Evolutionary conservation across 2,113 vertebrate genomes (phyloP), one percentile per base, ranked within the genome.

Genomic region (Apteryx mantelli): DNA sequence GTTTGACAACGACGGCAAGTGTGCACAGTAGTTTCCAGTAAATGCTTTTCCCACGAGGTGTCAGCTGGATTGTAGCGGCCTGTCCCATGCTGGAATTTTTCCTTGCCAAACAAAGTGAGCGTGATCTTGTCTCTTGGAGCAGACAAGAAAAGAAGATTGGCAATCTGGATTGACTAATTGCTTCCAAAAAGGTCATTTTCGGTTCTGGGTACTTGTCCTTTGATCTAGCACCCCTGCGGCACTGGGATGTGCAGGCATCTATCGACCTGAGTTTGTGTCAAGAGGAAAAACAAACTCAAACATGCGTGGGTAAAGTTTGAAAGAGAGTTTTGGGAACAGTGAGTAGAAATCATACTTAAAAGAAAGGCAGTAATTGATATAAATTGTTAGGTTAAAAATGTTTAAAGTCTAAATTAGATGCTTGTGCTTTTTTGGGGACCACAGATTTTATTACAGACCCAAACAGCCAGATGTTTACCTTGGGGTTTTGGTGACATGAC

Each of bases 401-500:
- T 53, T 73, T 32, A 73, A 66, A 0, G 1, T 64, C 68, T 68
- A 24, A 93, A 60, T 89, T n/a, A 74, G 86, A n/a, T 52, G 60
- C 18, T 87, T 90, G 89, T 90, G 85, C 71, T 25, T 10, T 70
- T 97, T 91, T 46, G 42, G 55, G 56, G 28, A 86, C 4, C 44
- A 38, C 36, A 32, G 88, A 20, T 93, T 92, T 97, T 70, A 20
- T 66, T 38, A 11, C 32, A 19, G 46, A 63, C 65, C n/a, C 80
- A 21, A 71, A 21, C 44, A 81, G 86, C 32, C 91, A 86, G 74
- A 24, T 94, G 80, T 93, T 97, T 93, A 36, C 83, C 44, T 78
- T 86, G 74, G 61, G 92, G 19, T 88, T 93, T 93, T 83, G 80
- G 46, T 96, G 88, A 87, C 75, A 42, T 79, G 89, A 64, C 46